Evolutionary conservation across 2,888 invertebrate species (phyloP).

Genomic region (Lepidocyrtoides sp.): DNA sequence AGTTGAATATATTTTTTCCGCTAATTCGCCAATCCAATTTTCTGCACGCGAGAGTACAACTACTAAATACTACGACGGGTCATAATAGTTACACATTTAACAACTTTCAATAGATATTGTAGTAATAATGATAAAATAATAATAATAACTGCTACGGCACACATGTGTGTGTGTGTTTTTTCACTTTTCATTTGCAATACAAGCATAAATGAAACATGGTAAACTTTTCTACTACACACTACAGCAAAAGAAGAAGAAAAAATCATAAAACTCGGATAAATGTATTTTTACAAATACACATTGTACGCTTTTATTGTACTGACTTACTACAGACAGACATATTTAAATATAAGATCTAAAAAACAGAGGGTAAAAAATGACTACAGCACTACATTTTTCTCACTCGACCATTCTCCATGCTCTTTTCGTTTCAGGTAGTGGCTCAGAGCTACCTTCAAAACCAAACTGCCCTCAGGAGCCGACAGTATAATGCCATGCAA

Average conservation of each 20-base stretch:
- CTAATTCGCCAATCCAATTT: constrained; percentile 84
- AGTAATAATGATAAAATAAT: constrained; percentile 32
- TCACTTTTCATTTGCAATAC: constrained; percentile 60
- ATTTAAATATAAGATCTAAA: constrained; percentile 3
- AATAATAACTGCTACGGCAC: not conserved
- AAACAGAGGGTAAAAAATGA: constrained; percentile 46
- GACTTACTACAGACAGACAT: too few relatives aligned
- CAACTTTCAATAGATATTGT: constrained; percentile 77
- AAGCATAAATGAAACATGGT: not conserved
- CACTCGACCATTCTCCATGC: not conserved
- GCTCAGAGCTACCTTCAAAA: constrained; percentile 55
- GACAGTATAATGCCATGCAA: constrained; percentile 52
- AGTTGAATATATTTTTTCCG: constrained; percentile 79
- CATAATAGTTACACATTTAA: constrained; percentile 62
- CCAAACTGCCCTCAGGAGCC: constrained; percentile 65
- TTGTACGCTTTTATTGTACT: too few relatives aligned
- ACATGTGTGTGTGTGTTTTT: constrained; percentile 27
- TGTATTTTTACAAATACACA: constrained; percentile 38
- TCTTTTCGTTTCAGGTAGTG: constrained; percentile 48
- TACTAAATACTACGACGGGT: constrained; percentile 51
- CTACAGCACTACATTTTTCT: not conserved
- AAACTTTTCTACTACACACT: not conserved
- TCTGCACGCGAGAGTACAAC: constrained; percentile 84
- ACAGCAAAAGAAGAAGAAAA: not conserved
- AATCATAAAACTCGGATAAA: constrained; percentile 37